Evolutionary conservation across 2,888 invertebrate genomes (phyloP).

Genomic region (Caenorhabditis auriculariae): DNA sequence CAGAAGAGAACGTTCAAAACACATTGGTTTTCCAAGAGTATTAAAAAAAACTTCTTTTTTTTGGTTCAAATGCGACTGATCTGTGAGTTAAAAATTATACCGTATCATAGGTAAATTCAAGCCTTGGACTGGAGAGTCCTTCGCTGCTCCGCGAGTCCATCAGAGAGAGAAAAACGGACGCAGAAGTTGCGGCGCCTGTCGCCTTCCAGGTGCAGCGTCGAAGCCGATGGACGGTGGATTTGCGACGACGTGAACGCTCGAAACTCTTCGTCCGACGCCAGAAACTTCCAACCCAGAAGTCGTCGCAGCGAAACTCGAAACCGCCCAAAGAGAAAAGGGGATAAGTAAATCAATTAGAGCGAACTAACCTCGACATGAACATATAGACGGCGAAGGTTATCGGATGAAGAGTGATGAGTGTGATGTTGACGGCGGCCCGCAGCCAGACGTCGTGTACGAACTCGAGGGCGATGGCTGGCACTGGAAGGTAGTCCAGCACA

Average conservation of each 20-base stretch:
- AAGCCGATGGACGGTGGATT: no score
- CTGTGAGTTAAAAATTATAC: no score
- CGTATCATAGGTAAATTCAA: no score
- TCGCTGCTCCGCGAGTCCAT: no score
- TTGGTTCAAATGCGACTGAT: no score
- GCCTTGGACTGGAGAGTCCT: no score
- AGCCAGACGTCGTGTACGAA: slow-evolving; percentile 33
- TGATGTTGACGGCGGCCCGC: slow-evolving; percentile 33
- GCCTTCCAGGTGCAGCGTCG: no score
- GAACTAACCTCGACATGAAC: slow-evolving; percentile 37
- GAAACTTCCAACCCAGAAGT: slow-evolving; percentile 35
- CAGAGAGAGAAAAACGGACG: no score
- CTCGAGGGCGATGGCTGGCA: slow-evolving; percentile 18
- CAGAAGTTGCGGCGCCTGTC: no score
- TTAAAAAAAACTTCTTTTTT: no score
- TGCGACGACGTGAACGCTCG: slow-evolving; percentile 22
- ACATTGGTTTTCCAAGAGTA: no score
- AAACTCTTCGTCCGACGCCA: slow-evolving; percentile 41
- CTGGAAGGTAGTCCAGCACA: slow-evolving; percentile 25
- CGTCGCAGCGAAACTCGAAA: slow-evolving; percentile 38
- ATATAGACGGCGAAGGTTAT: slow-evolving; percentile 48
- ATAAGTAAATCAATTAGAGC: neutral
- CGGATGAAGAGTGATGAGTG: slow-evolving; percentile 46
- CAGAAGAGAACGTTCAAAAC: no score
- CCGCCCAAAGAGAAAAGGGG: neutral